Evolutionary conservation across 1,140 invertebrate genomes (phyloP).

Genomic region (Megalopta genalis): DNA sequence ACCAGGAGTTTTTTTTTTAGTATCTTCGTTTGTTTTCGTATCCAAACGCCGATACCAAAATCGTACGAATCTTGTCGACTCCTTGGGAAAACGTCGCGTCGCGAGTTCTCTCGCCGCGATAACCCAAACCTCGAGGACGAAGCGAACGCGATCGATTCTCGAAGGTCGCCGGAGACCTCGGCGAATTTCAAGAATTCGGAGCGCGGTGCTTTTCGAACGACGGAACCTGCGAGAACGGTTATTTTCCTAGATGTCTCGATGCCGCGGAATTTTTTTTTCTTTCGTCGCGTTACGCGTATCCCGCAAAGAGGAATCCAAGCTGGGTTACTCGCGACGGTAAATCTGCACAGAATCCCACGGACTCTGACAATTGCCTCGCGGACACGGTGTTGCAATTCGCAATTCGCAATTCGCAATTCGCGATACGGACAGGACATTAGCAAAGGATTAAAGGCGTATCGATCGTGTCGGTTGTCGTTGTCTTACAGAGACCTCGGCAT

Average conservation of each 20-base stretch:
- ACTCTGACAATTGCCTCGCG: slow-evolving; percentile 27
- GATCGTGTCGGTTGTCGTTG: slow-evolving; percentile 16
- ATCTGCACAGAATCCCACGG: slow-evolving; percentile 12
- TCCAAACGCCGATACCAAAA: too few species aligned
- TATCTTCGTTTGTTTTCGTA: too few species aligned
- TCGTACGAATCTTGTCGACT: too few species aligned
- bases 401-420: slow-evolving; percentile 46
- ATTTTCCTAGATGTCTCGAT: background rate
- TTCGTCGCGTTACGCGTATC: background rate
- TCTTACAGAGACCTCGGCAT: background rate
- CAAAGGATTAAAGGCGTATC: slow-evolving; percentile 19
- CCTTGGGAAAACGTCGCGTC: too few species aligned
- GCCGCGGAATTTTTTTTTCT: background rate
- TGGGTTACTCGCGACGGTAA: slow-evolving; percentile 6
- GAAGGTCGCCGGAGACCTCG: too few species aligned
- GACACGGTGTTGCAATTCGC: slow-evolving; percentile 38
- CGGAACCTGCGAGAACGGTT: background rate
- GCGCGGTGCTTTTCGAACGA: too few species aligned
- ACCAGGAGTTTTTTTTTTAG: too few species aligned
- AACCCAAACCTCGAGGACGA: too few species aligned
- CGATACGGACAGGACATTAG: slow-evolving; percentile 21
- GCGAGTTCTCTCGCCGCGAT: too few species aligned
- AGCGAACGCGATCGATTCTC: too few species aligned
- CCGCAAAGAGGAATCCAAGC: slow-evolving; percentile 18
- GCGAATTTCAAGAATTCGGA: too few species aligned